Base-by-base conservation (phyloP, 2,888 invertebrate species). In the Prosapia bicincta region DNA sequence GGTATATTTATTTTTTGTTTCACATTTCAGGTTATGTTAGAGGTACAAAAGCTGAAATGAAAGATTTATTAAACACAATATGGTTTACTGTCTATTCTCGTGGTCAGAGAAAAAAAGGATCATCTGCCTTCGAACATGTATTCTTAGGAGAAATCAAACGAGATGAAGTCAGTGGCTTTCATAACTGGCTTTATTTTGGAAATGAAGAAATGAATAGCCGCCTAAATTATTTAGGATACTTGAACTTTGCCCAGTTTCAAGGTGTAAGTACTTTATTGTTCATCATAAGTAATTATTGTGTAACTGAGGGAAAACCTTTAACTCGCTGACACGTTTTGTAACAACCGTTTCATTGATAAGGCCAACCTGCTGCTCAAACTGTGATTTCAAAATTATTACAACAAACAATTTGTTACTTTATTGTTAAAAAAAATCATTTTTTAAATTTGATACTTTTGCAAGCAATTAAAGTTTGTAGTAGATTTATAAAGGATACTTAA, bases 101-200 rank as follows among this genome's bases (percentile, higher is more conserved):
- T 74, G 82, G 84, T 81, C 79, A 83, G 66, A 81, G 83, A 13
- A 80, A 82, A 54, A 79, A 84, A 23, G 87, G 88, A 75, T 88
- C 89, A 77, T 87, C 87, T 74, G 90, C 89, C 10, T 89, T 89
- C 82, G 90, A 90, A 82, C 90, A 90, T 82, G 86, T 89, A 20
- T 88, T 89, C 81, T 83, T 89, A n/a, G 89, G 88, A 15, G 90
- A 90, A 82, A 83, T 87, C 23, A 88, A 89, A 80, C 84, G 85
- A 76, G 84, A 84, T 54, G 84, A 85, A 77, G 87, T 90, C 25
- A 86, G 85, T 30, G 89, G 88, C 3, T 84, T 89, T 79, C 89
- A 90, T 83, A 88, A 87, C 83, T 90, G 90, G 90, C 82, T 89
- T 6, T 86, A 85, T 79, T 88, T 88, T 81, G 86, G 85, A 77